Evolutionary conservation across 1,140 invertebrate species (phyloP).

Genomic region (Meloidogyne chitwoodi): DNA sequence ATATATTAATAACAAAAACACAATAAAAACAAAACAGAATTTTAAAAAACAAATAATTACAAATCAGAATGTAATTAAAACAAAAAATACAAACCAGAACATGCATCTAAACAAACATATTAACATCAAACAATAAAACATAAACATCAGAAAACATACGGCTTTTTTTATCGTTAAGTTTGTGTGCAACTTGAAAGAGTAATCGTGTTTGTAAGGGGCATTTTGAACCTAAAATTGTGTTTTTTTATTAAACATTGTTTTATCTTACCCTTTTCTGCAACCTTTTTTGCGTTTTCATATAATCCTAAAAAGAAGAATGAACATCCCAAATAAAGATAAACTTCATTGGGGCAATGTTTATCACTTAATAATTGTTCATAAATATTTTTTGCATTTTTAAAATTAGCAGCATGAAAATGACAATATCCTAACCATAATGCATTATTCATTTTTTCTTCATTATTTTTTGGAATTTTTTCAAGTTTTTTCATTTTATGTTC

Average conservation of each 20-base stretch:
- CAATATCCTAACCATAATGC: conserved; percentile 88
- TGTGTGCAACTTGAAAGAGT: conserved; percentile 86
- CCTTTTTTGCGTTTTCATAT: conserved; percentile 69
- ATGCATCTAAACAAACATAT: neutral
- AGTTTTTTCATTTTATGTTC: conserved; percentile 65
- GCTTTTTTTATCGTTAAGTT: conserved; percentile 79
- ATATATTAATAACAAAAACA: neutral
- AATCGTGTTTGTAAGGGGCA: conserved; percentile 62
- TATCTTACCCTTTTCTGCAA: conserved; percentile 59
- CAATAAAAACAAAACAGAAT: neutral
- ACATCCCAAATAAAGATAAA: conserved; percentile 78
- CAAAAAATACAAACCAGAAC: neutral
- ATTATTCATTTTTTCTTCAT: conserved; percentile 6
- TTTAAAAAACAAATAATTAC: neutral
- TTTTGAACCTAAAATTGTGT: conserved; percentile 34
- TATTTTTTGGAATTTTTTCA: neutral
- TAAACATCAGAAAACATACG: conserved; percentile 66
- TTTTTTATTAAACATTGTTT: conserved; percentile 9
- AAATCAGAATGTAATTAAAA: no score
- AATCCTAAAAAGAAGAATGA: conserved; percentile 91
- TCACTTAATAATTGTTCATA: conserved; percentile 29
- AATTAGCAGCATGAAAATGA: conserved; percentile 88
- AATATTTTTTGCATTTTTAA: conserved; percentile 72
- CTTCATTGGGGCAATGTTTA: conserved; percentile 54
- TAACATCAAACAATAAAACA: neutral